Base-by-base conservation (phyloP, 2,113 vertebrate genomes). In the Meles meles region DNA sequence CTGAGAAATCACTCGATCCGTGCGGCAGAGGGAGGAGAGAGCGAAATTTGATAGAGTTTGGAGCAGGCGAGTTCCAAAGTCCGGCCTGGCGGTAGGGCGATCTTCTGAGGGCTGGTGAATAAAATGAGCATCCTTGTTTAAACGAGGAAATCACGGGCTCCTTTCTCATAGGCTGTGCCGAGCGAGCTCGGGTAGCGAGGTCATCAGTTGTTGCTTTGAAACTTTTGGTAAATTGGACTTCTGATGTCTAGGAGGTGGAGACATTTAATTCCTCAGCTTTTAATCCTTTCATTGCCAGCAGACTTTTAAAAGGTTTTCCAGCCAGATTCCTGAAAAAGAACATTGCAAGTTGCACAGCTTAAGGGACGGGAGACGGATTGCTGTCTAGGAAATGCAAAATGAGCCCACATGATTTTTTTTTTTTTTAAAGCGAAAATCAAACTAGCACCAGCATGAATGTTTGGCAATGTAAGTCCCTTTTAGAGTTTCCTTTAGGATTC, bases 341-440 rank as follows among this genome's bases (percentile, higher is more conserved):
- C 71, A 90, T 79, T 81, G 59, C 34, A 69, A 67, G 88, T 94
- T 91, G 80, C 52, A 92, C 47, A 61, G 65, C 37, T 52, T 90
- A 17, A 97, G 96, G 96, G 67, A 87, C 79, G 31, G 55, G 57
- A 25, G 83, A 96, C 69, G 57, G 88, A 88, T 61, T 97, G 97
- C 97, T 98, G 88, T 98, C 98, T 96, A 97, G 97, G 98, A 98
- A 98, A 98, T 96, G 95, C 86, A 85, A 92, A 98, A 80, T 86
- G 59, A 93, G 90, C 80, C 96, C 96, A 74, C 76, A 76, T 81
- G 93, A n/a, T 85, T 71, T 93, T 93, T 88, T 88, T 93, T 92
- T 74, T 37, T 67, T 86, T 69, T 20, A 9, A 93, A 72, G 77
- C 72, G 76, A 82, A 97, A 97, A 88, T 92, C 71, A 90, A 63